phyloP scores from a whole-genome alignment of 1,140 invertebrate genomes.

The Saccostrea echinata region DNA sequence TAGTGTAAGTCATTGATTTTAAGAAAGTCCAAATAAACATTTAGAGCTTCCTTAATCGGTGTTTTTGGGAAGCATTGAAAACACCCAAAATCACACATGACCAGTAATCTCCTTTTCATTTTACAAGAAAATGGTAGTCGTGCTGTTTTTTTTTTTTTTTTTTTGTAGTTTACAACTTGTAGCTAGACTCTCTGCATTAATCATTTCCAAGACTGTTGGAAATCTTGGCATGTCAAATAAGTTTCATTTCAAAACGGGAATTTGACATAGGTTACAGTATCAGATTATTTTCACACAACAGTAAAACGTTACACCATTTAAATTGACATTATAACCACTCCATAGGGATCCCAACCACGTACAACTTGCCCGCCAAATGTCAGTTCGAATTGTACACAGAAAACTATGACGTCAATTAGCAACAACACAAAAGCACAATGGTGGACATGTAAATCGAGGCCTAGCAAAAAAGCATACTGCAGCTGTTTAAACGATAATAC shows the following conservation, averaged over 20 bases:
- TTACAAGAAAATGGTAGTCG: too few species aligned
- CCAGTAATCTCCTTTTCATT: too few species aligned
- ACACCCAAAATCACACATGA: too few species aligned
- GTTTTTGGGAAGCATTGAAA: too few species aligned
- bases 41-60: too few species aligned
- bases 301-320: not conserved
- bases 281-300: not conserved
- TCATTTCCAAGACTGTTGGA: too few species aligned
- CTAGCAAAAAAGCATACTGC: not conserved
- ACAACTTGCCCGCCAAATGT: slow-evolving; percentile 32
- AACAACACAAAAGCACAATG: slow-evolving; percentile 58
- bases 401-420: slow-evolving; percentile 64
- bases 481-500: not conserved
- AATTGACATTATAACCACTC: not conserved
- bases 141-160: too few species aligned
- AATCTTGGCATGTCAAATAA: not conserved
- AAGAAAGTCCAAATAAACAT: too few species aligned
- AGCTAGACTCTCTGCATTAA: too few species aligned
- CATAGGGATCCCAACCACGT: not conserved
- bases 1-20: too few species aligned
- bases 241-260: not conserved
- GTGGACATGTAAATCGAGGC: slow-evolving; percentile 54
- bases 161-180: too few species aligned
- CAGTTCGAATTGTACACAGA: slow-evolving; percentile 41
- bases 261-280: not conserved